These are phyloP conservation scores for Tragelaphus buxtoni DNA, from an alignment of 2,113 vertebrate genomes.

Conservation along the genomic window DNA sequence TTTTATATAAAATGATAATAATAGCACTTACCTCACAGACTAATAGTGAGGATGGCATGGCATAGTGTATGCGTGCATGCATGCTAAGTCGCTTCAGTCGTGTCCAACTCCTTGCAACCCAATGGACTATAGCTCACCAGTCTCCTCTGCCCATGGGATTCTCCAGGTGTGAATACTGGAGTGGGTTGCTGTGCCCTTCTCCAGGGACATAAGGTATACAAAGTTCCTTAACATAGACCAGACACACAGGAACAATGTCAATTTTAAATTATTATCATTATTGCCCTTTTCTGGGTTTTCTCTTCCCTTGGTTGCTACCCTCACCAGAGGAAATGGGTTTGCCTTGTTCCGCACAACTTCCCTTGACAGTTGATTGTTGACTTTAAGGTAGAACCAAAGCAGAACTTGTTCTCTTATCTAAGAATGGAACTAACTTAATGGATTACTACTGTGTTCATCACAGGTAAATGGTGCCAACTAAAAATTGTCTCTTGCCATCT, in stretches of 20 bases:
- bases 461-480: neutral
- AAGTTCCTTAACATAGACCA: neutral
- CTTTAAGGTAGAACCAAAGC: neutral
- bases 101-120: fast-evolving
- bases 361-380: neutral
- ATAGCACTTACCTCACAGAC: neutral
- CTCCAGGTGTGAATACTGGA: neutral
- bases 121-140: neutral
- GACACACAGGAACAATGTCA: neutral
- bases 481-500: neutral
- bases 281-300: neutral
- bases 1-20: neutral
- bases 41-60: neutral
- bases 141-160: neutral
- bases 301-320: neutral
- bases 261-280: neutral
- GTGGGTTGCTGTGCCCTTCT: neutral
- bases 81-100: neutral
- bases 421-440: neutral
- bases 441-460: neutral
- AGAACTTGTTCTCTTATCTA: neutral
- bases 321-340: neutral
- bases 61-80: neutral
- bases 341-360: neutral
- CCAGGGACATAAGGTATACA: neutral